Percentiles rank a stretch among this genome's conserved stretches.
Evolutionary conservation across 2,113 vertebrate genomes (phyloP).

Genomic region (Charadrius vociferus): DNA sequence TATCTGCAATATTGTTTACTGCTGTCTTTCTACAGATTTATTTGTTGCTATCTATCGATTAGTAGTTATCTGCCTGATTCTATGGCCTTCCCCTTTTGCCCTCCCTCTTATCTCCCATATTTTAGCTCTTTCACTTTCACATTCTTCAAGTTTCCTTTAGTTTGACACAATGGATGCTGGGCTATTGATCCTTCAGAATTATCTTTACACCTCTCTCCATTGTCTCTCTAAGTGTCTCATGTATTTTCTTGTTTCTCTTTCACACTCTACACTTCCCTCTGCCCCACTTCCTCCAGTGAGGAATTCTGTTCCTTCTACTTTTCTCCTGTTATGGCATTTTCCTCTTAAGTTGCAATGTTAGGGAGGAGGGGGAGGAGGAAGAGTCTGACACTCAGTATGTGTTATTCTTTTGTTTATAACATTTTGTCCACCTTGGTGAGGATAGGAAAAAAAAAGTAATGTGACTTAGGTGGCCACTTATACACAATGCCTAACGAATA

Average conservation of each 20-base stretch:
- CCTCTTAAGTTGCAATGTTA: neutral
- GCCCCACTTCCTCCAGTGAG: neutral
- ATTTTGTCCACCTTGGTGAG: neutral
- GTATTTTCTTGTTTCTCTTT: neutral
- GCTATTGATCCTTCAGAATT: neutral
- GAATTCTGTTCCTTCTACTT: neutral
- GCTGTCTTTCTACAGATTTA: neutral
- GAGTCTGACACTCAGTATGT: no score
- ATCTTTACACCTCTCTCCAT: neutral
- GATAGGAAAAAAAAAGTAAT: neutral
- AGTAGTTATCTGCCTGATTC: neutral
- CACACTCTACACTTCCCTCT: neutral
- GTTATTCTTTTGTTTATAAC: neutral
- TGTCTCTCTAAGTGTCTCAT: neutral
- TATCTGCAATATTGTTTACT: neutral
- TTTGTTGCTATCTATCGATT: neutral
- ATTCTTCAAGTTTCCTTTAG: neutral
- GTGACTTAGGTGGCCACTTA: neutral
- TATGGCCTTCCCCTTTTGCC: neutral
- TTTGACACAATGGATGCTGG: neutral
- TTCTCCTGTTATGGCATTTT: neutral
- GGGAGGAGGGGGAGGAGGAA: accelerated
- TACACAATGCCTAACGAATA: neutral
- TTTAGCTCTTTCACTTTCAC: neutral
- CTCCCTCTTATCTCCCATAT: neutral